phyloP scores from a whole-genome alignment of 2,113 vertebrate species.

The Mobula birostris region DNA sequence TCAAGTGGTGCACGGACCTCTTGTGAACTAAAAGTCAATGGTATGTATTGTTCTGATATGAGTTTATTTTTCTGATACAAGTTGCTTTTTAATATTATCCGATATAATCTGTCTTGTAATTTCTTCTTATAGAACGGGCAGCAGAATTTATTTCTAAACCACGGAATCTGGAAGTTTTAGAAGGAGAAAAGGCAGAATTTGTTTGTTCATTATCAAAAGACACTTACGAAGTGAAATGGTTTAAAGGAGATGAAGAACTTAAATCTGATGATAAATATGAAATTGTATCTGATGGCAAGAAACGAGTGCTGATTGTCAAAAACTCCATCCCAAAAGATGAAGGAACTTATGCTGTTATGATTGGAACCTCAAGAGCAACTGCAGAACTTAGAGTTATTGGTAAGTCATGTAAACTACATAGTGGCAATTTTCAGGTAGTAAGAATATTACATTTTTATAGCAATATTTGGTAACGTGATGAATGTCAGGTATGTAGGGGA shows the following conservation, averaged over 20 bases:
- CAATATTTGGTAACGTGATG: background rate
- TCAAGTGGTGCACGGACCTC: constrained; percentile 64
- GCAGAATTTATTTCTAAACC: constrained; percentile 89
- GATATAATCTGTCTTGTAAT: constrained; percentile 25
- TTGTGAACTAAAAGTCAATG: constrained; percentile 75
- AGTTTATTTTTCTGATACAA: background rate
- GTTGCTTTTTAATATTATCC: constrained; percentile 1
- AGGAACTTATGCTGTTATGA: constrained; percentile 70
- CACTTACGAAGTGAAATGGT: constrained; percentile 79
- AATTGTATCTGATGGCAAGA: constrained; percentile 82
- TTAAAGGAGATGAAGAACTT: constrained; percentile 66
- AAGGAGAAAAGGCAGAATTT: constrained; percentile 89
- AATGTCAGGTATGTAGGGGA: background rate
- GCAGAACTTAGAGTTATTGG: constrained; percentile 80
- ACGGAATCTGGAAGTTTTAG: constrained; percentile 80
- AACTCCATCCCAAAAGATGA: constrained; percentile 72
- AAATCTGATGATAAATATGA: constrained; percentile 74
- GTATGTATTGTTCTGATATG: constrained; percentile 51
- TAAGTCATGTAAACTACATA: constrained; percentile 50
- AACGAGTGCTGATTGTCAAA: constrained; percentile 75
- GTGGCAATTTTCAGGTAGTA: background rate
- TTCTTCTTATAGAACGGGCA: constrained; percentile 72
- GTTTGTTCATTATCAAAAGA: constrained; percentile 88
- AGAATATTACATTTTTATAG: background rate
- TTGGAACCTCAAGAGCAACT: constrained; percentile 74